Conservation (phyloP, 2,888 invertebrate genomes). For the Ceraclea dissimilis region DNA sequence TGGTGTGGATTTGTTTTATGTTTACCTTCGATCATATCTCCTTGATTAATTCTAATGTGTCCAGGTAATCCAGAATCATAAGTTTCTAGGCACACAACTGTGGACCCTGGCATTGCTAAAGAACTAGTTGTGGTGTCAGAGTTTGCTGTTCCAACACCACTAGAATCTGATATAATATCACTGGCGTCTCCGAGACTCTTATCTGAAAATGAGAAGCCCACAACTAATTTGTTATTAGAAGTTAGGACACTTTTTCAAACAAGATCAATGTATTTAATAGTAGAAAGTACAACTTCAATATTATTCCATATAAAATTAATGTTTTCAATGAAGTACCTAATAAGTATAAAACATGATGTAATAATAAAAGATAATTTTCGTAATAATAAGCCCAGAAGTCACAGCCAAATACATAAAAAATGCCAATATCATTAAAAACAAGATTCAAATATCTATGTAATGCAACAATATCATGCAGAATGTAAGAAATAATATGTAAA, state of each 20-base stretch:
- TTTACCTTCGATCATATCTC: slow-evolving; percentile 85
- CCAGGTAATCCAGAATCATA: slow-evolving; percentile 66
- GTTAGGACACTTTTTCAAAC: slow-evolving; percentile 4
- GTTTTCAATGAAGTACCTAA: too few species aligned
- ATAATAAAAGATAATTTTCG: too few species aligned
- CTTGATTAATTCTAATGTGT: slow-evolving; percentile 76
- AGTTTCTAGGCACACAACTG: slow-evolving; percentile 78
- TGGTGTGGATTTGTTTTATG: too few species aligned
- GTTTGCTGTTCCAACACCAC: slow-evolving; percentile 83
- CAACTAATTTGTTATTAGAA: slow-evolving; percentile 26
- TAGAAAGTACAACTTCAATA: neutral
- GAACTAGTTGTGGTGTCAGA: slow-evolving; percentile 76
- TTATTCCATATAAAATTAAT: neutral
- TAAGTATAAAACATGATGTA: too few species aligned
- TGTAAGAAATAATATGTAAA: neutral
- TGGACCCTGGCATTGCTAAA: slow-evolving; percentile 71
- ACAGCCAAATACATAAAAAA: slow-evolving; percentile 26
- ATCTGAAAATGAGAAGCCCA: slow-evolving; percentile 52
- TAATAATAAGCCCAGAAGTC: slow-evolving; percentile 14
- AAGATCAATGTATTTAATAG: neutral
- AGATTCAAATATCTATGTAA: slow-evolving; percentile 19
- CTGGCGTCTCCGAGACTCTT: slow-evolving; percentile 85
- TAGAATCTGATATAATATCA: slow-evolving; percentile 88
- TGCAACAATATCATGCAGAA: slow-evolving; percentile 25
- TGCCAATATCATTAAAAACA: slow-evolving; percentile 22